Conservation (phyloP, 1,140 invertebrate species). For the Aphis craccivora region DNA sequence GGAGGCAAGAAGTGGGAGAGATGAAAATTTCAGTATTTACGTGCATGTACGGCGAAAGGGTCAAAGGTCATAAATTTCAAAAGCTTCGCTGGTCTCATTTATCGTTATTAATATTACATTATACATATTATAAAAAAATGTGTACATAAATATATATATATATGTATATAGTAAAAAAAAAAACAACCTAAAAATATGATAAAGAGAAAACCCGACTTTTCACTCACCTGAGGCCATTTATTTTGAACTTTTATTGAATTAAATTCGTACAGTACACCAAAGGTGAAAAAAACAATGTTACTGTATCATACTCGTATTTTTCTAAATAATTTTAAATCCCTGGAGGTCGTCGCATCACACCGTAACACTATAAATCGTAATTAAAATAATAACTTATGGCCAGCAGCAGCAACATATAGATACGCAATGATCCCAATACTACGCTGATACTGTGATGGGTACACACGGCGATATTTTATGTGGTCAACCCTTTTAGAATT, state of each 20-base stretch:
- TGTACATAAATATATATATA: not conserved
- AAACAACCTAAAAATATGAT: not conserved
- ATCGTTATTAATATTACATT: constrained; percentile 41
- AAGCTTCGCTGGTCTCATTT: not conserved
- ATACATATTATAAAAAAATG: constrained; percentile 20
- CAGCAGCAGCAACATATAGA: not conserved
- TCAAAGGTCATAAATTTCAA: constrained; percentile 45
- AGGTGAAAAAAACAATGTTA: constrained; percentile 20
- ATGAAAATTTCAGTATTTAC: constrained; percentile 23
- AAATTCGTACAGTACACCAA: not conserved
- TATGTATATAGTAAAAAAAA: not conserved
- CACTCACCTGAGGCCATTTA: constrained; percentile 18
- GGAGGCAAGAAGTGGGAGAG: not conserved
- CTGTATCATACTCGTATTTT: constrained; percentile 2
- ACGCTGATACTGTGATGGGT: constrained; percentile 24
- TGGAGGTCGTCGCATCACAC: not conserved
- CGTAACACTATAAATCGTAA: constrained; percentile 28
- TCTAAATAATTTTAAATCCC: constrained; percentile 37
- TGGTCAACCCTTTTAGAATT: constrained; percentile 49
- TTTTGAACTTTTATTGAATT: constrained; percentile 40
- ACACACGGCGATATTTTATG: not conserved
- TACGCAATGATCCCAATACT: constrained; percentile 10
- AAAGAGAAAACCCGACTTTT: constrained; percentile 20
- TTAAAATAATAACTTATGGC: constrained; percentile 48
- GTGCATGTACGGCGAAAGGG: not conserved